Evolutionary conservation across 30 jellyfish, hydroid and myxozoan genomes (phyloP).

Genomic region (Hydra vulgaris): DNA sequence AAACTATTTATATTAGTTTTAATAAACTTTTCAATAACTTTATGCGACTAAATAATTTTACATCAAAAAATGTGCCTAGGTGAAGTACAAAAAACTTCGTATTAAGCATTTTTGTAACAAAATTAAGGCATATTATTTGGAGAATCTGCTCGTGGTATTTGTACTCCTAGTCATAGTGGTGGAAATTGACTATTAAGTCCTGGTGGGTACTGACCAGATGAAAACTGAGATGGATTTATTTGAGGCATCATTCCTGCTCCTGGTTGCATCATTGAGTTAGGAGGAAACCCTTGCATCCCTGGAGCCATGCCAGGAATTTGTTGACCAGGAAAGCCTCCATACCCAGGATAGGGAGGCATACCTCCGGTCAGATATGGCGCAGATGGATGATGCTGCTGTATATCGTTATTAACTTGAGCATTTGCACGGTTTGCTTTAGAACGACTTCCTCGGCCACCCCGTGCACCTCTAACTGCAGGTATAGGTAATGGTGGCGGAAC

Average conservation of each 20-base stretch:
- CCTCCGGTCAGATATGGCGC: constrained; percentile 44
- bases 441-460: constrained; percentile 31
- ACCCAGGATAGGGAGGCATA: constrained; percentile 39
- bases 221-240: constrained; percentile 76
- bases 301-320: constrained; percentile 89
- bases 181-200: constrained; percentile 11
- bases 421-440: constrained; percentile 7
- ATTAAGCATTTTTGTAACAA: neutral
- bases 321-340: constrained; percentile 77
- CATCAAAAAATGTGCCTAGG: neutral
- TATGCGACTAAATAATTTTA: neutral
- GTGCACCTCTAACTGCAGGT: constrained; percentile 9
- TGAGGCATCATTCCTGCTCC: constrained; percentile 94
- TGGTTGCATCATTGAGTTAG: constrained; percentile 96
- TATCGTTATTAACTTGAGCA: constrained; percentile 19
- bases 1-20: too few species aligned
- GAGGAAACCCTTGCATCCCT: constrained; percentile 73
- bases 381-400: constrained; percentile 29
- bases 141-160: neutral
- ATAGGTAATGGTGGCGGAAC: constrained; percentile 40
- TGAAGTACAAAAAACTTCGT: neutral
- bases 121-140: neutral
- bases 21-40: neutral
- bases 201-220: constrained; percentile 73
- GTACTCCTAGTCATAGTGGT: neutral